A percentile compares a stretch with the other conserved stretches of the same genome.
These are phyloP conservation scores for Zoanthus gigantus DNA, from an alignment of 92 coral and sea anemone genomes.

Conservation along the genomic window DNA sequence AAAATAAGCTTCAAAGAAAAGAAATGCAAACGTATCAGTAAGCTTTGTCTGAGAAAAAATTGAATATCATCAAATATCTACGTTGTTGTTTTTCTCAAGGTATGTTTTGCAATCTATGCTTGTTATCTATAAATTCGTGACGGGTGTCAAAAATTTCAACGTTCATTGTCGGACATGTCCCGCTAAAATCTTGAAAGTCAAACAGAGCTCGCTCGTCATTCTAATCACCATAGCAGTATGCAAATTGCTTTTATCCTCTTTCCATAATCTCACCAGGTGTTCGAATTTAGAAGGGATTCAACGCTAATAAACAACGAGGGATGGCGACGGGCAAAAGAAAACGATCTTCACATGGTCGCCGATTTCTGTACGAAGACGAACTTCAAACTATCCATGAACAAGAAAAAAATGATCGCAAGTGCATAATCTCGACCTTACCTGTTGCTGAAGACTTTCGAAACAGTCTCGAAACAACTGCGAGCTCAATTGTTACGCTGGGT, in stretches of 20 bases:
- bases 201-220: slow-evolving; percentile 14
- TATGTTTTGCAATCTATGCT: slow-evolving; percentile 9
- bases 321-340: slow-evolving; percentile 70
- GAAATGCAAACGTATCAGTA: slow-evolving; percentile 22
- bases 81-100: slow-evolving; percentile 21
- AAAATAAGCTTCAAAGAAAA: slow-evolving; percentile 16
- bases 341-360: slow-evolving; percentile 72
- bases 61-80: background rate
- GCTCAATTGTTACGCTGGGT: slow-evolving; percentile 62
- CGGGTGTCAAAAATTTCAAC: slow-evolving; percentile 36
- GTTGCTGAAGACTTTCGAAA: slow-evolving; percentile 71
- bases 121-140: slow-evolving; percentile 6
- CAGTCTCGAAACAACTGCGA: slow-evolving; percentile 55
- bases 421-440: slow-evolving; percentile 64
- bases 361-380: slow-evolving; percentile 79
- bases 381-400: slow-evolving; percentile 63
- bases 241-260: slow-evolving; percentile 28
- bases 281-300: slow-evolving; percentile 1
- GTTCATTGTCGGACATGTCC: slow-evolving; percentile 34
- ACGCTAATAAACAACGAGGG: slow-evolving; percentile 14
- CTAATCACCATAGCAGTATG: slow-evolving; percentile 45
- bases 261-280: slow-evolving; percentile 36
- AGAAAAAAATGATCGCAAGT: slow-evolving; percentile 67
- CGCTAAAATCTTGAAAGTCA: slow-evolving; percentile 21
- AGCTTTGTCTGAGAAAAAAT: slow-evolving; percentile 6